These are phyloP conservation scores for Cavia aperea DNA, from an alignment of 2,113 vertebrate species.

Conservation along the genomic window DNA sequence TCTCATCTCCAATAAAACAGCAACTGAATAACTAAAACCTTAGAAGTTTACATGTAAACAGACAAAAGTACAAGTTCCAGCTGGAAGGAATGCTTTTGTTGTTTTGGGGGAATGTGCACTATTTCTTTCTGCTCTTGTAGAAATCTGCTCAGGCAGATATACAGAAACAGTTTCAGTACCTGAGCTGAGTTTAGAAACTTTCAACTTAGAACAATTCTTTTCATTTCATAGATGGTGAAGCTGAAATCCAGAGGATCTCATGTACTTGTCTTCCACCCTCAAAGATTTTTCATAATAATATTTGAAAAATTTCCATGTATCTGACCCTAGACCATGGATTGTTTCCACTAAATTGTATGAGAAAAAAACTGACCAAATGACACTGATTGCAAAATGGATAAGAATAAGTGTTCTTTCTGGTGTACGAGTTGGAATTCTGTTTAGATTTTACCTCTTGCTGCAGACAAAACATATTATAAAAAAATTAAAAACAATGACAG, in stretches of 20 bases:
- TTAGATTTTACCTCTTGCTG: background rate
- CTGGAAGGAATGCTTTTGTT: background rate
- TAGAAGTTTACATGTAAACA: background rate
- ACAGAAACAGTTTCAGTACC: background rate
- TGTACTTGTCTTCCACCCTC: background rate
- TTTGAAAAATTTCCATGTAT: background rate
- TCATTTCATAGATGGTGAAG: background rate
- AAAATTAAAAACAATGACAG: background rate
- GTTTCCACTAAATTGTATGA: background rate
- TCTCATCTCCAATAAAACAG: background rate
- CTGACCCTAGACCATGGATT: background rate
- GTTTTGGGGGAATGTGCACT: accelerated
- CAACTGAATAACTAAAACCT: background rate
- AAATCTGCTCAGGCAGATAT: background rate
- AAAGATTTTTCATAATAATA: background rate
- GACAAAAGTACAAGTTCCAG: background rate
- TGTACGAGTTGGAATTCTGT: background rate
- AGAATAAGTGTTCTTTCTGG: background rate
- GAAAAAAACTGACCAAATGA: background rate
- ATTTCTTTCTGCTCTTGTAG: background rate
- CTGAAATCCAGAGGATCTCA: background rate
- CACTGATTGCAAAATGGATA: background rate
- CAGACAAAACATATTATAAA: background rate
- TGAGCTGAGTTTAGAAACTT: background rate
- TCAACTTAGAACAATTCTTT: background rate